Conservation (phyloP, 2,113 vertebrate species). For the Petaurus breviceps region DNA sequence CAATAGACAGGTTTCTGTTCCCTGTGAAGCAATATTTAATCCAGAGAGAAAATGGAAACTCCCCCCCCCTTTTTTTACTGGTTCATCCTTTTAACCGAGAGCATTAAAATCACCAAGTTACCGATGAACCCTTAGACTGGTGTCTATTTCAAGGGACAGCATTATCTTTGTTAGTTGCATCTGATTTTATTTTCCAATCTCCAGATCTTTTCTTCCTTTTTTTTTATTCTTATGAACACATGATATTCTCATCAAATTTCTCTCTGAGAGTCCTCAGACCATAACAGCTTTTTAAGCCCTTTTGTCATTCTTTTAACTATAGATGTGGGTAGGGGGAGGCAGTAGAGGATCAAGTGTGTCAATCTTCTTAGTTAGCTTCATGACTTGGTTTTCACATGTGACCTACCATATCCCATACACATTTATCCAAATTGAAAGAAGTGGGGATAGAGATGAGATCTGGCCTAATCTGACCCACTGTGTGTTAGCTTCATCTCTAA, state of each 20-base stretch:
- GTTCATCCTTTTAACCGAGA: conserved; percentile 23
- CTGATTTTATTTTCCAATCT: background rate
- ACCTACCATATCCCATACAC: background rate
- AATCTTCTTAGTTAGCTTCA: background rate
- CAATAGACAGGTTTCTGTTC: background rate
- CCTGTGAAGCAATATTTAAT: background rate
- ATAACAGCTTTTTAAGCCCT: conserved; percentile 45
- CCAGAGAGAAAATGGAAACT: background rate
- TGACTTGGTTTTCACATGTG: background rate
- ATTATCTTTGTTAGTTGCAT: background rate
- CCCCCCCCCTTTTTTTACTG: background rate
- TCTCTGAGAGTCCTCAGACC: conserved; percentile 62
- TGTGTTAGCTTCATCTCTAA: background rate
- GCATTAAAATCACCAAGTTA: conserved; percentile 55
- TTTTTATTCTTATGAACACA: conserved; percentile 29
- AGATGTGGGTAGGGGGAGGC: background rate
- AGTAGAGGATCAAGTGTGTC: background rate
- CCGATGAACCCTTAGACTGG: background rate
- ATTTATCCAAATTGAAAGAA: background rate
- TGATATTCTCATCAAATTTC: conserved; percentile 69
- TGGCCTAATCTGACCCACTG: background rate
- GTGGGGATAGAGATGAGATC: background rate
- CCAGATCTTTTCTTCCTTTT: background rate
- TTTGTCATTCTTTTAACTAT: conserved; percentile 34
- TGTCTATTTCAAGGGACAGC: background rate